A percentile compares a stretch with the other conserved stretches of the same genome.
These are phyloP conservation scores for Neolamprologus variostigma DNA, from an alignment of 2,113 vertebrate species.

Conservation along the genomic window DNA sequence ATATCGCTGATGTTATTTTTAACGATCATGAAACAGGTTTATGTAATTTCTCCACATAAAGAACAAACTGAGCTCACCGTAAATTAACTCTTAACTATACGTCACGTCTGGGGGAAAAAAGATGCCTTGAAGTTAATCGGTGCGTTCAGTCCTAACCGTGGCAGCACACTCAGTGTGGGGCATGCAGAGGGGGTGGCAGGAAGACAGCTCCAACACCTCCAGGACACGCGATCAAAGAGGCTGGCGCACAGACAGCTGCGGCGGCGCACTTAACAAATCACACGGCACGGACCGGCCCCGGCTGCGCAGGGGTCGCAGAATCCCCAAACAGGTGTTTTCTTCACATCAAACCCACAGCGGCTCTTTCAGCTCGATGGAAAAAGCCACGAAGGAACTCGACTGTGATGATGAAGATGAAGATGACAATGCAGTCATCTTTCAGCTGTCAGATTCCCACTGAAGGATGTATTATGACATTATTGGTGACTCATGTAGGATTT, in stretches of 20 bases:
- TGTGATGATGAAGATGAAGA: not conserved
- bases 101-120: not conserved
- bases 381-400: not conserved
- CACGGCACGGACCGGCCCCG: not conserved
- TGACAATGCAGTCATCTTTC: slow-evolving; percentile 5
- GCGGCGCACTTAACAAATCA: not conserved
- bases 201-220: slow-evolving; percentile 52
- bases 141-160: not conserved
- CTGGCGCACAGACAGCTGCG: slow-evolving; percentile 24
- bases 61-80: not conserved
- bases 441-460: slow-evolving; percentile 3
- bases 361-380: not conserved
- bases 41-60: not conserved
- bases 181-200: slow-evolving; percentile 46
- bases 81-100: not conserved
- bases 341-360: not conserved
- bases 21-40: not conserved
- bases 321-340: not conserved
- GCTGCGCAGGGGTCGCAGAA: not conserved
- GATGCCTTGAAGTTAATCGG: slow-evolving; percentile 25
- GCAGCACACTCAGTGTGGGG: slow-evolving; percentile 27
- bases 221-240: slow-evolving; percentile 59
- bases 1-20: not conserved
- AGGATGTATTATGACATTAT: slow-evolving; percentile 4
- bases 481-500: slow-evolving; percentile 43